These are phyloP conservation scores for Dendrolimus houi DNA, from an alignment of 2,888 invertebrate species.

Conservation along the genomic window DNA sequence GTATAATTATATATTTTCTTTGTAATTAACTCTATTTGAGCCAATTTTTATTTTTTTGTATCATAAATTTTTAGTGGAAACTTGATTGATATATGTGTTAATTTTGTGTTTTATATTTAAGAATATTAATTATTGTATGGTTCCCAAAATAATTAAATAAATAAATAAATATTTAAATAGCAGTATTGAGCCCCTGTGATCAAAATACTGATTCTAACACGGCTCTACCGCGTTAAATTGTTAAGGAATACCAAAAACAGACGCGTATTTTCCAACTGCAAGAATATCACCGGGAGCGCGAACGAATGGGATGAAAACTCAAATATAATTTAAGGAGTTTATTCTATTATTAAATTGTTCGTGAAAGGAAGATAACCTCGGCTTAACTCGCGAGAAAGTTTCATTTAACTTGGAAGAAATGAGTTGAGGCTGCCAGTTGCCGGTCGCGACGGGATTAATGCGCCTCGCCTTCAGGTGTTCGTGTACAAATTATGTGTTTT, in stretches of 20 bases:
- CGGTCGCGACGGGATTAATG: neutral
- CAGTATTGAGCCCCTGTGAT: too few relatives aligned
- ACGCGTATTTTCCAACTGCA: neutral
- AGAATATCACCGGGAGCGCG: neutral
- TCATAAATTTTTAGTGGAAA: too few relatives aligned
- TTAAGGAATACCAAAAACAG: neutral
- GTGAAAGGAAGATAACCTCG: constrained; percentile 62
- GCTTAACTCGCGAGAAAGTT: constrained; percentile 31
- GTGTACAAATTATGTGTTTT: neutral
- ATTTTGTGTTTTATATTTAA: too few relatives aligned
- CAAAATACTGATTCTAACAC: too few relatives aligned
- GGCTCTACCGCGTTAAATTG: neutral
- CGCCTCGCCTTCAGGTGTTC: neutral
- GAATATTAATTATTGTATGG: too few relatives aligned
- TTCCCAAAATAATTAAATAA: too few relatives aligned
- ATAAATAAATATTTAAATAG: too few relatives aligned
- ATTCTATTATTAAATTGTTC: constrained; percentile 70
- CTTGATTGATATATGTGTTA: too few relatives aligned
- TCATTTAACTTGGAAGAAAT: constrained; percentile 24
- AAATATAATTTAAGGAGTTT: constrained; percentile 54
- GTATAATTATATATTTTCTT: too few relatives aligned
- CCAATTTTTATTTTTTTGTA: too few relatives aligned
- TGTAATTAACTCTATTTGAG: too few relatives aligned
- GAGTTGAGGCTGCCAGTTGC: neutral
- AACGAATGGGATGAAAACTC: constrained; percentile 38